A percentile compares a stretch with the other conserved stretches of the same genome.
Evolutionary conservation across 2,113 vertebrate species (phyloP).

Genomic region (Tor tambroides): DNA sequence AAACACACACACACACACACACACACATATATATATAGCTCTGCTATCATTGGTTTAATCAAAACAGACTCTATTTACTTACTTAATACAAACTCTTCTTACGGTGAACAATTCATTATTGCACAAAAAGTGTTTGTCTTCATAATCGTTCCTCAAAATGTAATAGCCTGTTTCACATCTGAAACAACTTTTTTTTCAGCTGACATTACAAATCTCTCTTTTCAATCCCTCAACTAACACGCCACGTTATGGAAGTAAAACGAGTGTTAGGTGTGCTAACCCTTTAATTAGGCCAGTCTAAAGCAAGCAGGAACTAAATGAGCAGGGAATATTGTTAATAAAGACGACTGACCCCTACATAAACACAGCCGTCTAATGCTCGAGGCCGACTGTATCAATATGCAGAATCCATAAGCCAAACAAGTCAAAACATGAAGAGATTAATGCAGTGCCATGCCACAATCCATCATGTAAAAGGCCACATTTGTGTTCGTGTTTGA

Average conservation of each 20-base stretch:
- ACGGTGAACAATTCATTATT: not conserved
- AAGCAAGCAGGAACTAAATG: not conserved
- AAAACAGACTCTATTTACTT: too few species aligned
- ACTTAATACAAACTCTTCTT: too few species aligned
- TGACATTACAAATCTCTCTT: not conserved
- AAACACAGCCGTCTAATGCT: slow-evolving; percentile 1
- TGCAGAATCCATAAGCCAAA: slow-evolving; percentile 33
- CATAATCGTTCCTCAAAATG: not conserved
- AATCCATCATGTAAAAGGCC: slow-evolving; percentile 57
- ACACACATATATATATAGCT: too few species aligned
- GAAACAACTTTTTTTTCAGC: not conserved
- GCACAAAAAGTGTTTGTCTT: not conserved
- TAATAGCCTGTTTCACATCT: not conserved
- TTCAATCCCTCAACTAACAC: not conserved
- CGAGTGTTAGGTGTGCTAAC: not conserved
- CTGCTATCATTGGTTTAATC: too few species aligned
- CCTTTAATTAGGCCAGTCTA: slow-evolving; percentile 1
- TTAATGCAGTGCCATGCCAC: slow-evolving; percentile 39
- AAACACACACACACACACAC: too few species aligned
- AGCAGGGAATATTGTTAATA: not conserved
- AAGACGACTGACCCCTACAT: not conserved
- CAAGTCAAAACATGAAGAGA: slow-evolving; percentile 23
- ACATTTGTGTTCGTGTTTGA: slow-evolving; percentile 20
- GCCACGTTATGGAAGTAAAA: not conserved
- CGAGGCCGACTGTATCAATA: not conserved